Evolutionary conservation across 2,888 invertebrate genomes (phyloP), one percentile per base, ranked within the genome.

Genomic region (Drosophila ustulata): DNA sequence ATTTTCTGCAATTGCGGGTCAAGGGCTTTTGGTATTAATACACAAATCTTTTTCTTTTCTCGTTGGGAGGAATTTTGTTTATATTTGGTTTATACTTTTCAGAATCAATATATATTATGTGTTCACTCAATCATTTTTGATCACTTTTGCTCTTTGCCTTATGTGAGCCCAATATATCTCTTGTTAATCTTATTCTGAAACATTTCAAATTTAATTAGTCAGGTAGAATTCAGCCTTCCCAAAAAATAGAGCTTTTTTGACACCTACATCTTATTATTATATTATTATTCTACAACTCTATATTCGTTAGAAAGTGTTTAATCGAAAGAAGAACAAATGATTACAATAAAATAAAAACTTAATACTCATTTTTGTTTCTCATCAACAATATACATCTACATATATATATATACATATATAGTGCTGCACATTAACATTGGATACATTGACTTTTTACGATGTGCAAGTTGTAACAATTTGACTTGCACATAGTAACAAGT

Each of bases 1-100:
- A 11, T n/a, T 37, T 37, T 37, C n/a, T 37, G 37, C 37, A 37
- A 37, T 37, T 37, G 37, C n/a, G n/a, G n/a, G 37, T 37, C n/a
- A 37, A 37, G 37, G n/a, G 37, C n/a, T 37, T 37, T 37, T 37
- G 37, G 4, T 37, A 5, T 37, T 37, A n/a, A 5, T 5, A 3
- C 37, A 11, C 4, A 37, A 37, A 37, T 37, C 37, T n/a, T 30
- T 7, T 5, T 30, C 30, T 2, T 1, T 4, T 11, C 37, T 37
- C 37, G 4, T 37, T 37, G 37, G n/a, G n/a, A 11, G n/a, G 1
- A 11, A 37, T 37, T 37, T 37, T 11, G 11, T 34, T 34, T 34
- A 34, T 34, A 11, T 34, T 34, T 9, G 9, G 37, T 5, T n/a
- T 37, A 30, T 30, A 37, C n/a, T 37, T n/a, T 37, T 37, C 5